Base-by-base conservation (phyloP, 2,888 invertebrate species). In the Crocallis elinguaria region DNA sequence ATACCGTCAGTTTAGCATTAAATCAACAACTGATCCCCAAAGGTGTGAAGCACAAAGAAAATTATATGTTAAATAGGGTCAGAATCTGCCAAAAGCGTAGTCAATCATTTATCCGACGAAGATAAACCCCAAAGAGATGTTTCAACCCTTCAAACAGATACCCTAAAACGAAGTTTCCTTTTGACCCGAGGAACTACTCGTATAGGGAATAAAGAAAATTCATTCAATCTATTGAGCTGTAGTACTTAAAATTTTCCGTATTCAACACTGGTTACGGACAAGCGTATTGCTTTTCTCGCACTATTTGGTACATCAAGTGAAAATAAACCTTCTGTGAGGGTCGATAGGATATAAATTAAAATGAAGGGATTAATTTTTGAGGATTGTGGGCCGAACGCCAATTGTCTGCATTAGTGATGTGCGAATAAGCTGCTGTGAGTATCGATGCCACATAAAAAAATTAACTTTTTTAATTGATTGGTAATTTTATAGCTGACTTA, bases 171-270 rank as follows among this genome's bases (percentile, higher is more conserved):
- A 48, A 19, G 42, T 39, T 50, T 45, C 27, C 37, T 44, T 23
- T 19, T 16, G 38, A 43, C 42, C 33, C 43, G n/a, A 43, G 30
- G 12, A 30, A 12, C 7, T n/a, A n/a, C n/a, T n/a, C n/a, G n/a
- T n/a, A n/a, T 25, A 25, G 36, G 14, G 37, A 41, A 52, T 42
- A 46, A 42, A 37, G 19, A 32, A 29, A 54, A 44, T 25, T 48
- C 42, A 38, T 38, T 38, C 33, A 27, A 49, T 39, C 5, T 23
- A 17, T 9, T 29, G 21, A 14, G 25, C 14, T 25, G 45, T 48
- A 54, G 55, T 55, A 57, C 49, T 60, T 60, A 49, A 49, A 57
- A 51, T 54, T 49, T 44, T 38, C 25, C 51, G n/a, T 52, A 60
- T 57, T 60, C 57, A 51, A 38, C 36, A 36, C 46, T 49, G 51